phyloP scores from a whole-genome alignment of 2,113 vertebrate genomes.

The Choloepus hoffmanni region DNA sequence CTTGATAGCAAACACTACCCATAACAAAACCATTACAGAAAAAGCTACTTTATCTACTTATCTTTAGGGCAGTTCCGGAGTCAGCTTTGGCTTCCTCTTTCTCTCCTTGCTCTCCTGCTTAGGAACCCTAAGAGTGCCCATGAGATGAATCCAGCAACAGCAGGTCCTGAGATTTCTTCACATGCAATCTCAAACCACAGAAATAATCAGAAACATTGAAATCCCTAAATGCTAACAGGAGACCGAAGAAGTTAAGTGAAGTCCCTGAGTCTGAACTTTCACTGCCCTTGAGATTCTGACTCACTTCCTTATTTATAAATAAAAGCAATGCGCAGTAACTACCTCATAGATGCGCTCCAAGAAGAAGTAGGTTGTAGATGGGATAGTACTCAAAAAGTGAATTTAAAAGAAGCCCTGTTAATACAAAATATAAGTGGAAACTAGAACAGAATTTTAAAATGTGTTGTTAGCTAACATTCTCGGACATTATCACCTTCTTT shows the following conservation, averaged over 20 bases:
- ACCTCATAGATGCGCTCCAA: background rate
- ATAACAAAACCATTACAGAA: background rate
- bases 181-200: background rate
- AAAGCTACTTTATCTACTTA: background rate
- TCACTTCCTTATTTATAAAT: background rate
- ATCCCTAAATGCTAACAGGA: background rate
- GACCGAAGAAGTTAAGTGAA: background rate
- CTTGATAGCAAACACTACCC: background rate
- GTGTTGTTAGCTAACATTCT: background rate
- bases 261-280: background rate
- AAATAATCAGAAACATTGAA: background rate
- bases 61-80: background rate
- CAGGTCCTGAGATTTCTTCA: background rate
- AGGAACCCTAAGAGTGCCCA: background rate
- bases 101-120: background rate
- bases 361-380: background rate
- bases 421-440: background rate
- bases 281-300: background rate
- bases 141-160: background rate
- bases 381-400: background rate
- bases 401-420: background rate
- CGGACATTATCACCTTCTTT: background rate
- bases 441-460: background rate
- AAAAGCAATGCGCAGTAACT: background rate
- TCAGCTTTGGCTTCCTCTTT: background rate